These are phyloP conservation scores for Selene dorsalis DNA, from an alignment of 2,797 vertebrate species.

Conservation along the genomic window DNA sequence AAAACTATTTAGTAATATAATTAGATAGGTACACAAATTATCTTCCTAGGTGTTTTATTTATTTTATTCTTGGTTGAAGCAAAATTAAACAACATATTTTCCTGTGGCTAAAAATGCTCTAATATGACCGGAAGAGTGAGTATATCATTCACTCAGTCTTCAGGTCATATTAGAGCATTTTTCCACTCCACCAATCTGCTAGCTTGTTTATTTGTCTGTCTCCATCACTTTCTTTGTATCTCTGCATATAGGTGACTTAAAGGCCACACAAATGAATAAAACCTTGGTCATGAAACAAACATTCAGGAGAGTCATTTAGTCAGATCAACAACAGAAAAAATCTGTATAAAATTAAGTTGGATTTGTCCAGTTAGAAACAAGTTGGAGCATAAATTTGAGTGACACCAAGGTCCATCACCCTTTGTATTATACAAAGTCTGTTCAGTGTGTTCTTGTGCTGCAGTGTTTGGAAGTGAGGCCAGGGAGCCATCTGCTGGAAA, in stretches of 20 bases:
- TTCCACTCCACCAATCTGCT: neutral
- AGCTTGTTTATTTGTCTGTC: neutral
- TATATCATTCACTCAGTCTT: no score
- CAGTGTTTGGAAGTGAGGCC: constrained; percentile 14
- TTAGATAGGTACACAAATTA: neutral
- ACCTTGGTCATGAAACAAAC: neutral
- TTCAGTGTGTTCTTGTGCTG: neutral
- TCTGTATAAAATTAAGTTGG: neutral
- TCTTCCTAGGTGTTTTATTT: neutral
- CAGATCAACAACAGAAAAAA: neutral
- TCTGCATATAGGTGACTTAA: constrained; percentile 3
- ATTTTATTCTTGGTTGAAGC: neutral
- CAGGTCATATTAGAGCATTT: neutral
- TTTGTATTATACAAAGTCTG: no score
- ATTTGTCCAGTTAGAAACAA: neutral
- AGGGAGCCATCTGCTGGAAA: constrained; percentile 73
- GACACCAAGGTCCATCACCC: neutral
- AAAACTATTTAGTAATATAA: neutral
- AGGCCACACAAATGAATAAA: neutral
- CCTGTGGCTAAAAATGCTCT: neutral
- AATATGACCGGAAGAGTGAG: neutral
- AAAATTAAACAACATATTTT: neutral
- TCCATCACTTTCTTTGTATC: neutral
- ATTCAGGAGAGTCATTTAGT: neutral
- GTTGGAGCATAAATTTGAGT: neutral